Evolutionary conservation across 1,140 invertebrate species (phyloP).

Genomic region (Phthorimaea operculella): DNA sequence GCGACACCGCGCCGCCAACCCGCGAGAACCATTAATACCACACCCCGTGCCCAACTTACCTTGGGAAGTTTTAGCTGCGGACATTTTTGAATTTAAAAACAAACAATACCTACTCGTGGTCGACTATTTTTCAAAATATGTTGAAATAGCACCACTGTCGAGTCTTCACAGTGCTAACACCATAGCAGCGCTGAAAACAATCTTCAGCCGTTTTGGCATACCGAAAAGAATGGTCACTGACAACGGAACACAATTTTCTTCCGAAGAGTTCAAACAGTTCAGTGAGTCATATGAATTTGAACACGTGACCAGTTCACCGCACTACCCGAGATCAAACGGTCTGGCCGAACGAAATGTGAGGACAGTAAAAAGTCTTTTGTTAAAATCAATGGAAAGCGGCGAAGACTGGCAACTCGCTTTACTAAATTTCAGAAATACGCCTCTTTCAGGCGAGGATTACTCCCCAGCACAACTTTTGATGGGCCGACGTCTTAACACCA

Average conservation of each 20-base stretch:
- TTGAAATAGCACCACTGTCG: slow-evolving; percentile 16
- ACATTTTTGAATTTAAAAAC: slow-evolving; percentile 17
- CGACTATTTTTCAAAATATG: slow-evolving; percentile 29
- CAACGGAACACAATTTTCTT: slow-evolving; percentile 21
- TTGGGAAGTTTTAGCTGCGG: slow-evolving; percentile 15
- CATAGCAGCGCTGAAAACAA: slow-evolving; percentile 16
- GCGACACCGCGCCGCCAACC: slow-evolving; percentile 8
- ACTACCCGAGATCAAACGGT: slow-evolving; percentile 29
- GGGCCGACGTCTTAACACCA: slow-evolving; percentile 15
- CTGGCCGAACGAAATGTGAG: slow-evolving; percentile 22
- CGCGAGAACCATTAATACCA: slow-evolving; percentile 20
- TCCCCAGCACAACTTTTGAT: slow-evolving; percentile 22
- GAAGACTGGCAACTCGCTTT: slow-evolving; percentile 26
- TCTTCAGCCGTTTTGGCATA: slow-evolving; percentile 23
- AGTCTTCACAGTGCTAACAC: slow-evolving; percentile 15
- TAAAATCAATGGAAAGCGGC: slow-evolving; percentile 25
- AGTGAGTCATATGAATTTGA: slow-evolving; percentile 23
- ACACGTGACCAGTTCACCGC: slow-evolving; percentile 23
- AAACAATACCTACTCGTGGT: slow-evolving; percentile 19
- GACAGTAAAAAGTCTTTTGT: slow-evolving; percentile 22
- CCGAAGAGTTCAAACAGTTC: slow-evolving; percentile 22
- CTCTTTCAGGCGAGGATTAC: slow-evolving; percentile 12
- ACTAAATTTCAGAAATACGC: slow-evolving; percentile 27
- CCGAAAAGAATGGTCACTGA: slow-evolving; percentile 16
- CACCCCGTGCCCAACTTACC: slow-evolving; percentile 20